Base-by-base conservation (phyloP, 2,797 vertebrate genomes). In the Mareca strepera region DNA sequence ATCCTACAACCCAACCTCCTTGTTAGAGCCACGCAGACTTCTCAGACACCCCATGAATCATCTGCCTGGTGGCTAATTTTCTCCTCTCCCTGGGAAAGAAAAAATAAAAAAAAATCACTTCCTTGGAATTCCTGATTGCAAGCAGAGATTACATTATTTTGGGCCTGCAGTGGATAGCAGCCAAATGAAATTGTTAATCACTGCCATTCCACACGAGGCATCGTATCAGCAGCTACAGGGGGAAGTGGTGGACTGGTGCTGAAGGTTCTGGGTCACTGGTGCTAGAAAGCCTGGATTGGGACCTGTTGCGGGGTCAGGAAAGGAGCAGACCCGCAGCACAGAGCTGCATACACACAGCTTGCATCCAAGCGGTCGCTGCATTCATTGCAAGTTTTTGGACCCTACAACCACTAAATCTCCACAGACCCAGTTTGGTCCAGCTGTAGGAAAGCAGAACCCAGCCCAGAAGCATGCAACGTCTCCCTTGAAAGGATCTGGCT, bases 101-200 rank as follows among this genome's bases (percentile, higher is more conserved):
- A 90, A 31, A 72, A 77, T 87, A 21, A 67, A 77, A 87, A 31
- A 72, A 77, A 84, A 29, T 41, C 50, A 56, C n/a, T 55, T 69
- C 17, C 70, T 31, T 50, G 44, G 41, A 66, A 82, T 43, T 85
- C 77, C n/a, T 35, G 41, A 39, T 41, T 35, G 41, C 53, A 39
- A 80, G 39, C 39, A 74, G 76, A 69, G 76, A 85, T 69, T 25
- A 52, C 41, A 26, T 46, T 82, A 82, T 46, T 92, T 88, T 12
- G 66, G 70, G 66, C 17, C 60, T 20, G 17, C 0, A 12, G 39
- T 53, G 66, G 70, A 37, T 2, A 35, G 58, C 53, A 72, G 82
- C 82, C 79, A 86, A 81, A 53, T 3, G 3, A 56, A 82, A 86
- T 50, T 44, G 64, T 46, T 80, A 35, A 80, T 68, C 59, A 33